Base-by-base conservation (phyloP, 2,797 vertebrate genomes). In the Myotis myotis region DNA sequence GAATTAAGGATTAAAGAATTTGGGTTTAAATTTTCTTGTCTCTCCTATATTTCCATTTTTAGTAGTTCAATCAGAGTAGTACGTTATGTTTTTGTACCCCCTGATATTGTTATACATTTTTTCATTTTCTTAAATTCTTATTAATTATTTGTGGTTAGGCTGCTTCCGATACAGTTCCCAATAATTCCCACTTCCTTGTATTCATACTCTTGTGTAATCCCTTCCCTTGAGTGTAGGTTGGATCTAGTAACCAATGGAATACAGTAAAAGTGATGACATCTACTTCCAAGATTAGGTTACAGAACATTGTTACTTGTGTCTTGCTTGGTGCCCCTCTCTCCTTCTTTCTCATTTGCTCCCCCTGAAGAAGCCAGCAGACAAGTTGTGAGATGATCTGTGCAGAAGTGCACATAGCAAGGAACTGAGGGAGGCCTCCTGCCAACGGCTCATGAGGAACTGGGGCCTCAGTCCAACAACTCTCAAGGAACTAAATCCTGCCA, bases 101-200 rank as follows among this genome's bases (percentile, higher is more conserved):
- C 28, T 49, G 55, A 17, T 85, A 94, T 7, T 76, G 28, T 30
- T 82, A 88, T 7, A 9, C 19, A 82, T 85, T 87, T 87, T 89
- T 17, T 55, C 60, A 83, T 84, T 97, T 78, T 93, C 75, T 55
- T 88, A 85, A 49, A 53, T 89, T 93, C 57, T 72, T 71, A 55
- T 53, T 76, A 68, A 79, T 88, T 85, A 86, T 93, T 94, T 93
- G 51, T 89, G 57, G 23, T 83, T 83, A 92, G 75, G 41, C 64
- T 70, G 51, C 20, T 38, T 95, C 19, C 64, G 20, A 93, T 57
- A 74, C 6, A 44, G 38, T 51, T 95, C 30, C 13, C 86, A 95
- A 13, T 82, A 44, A 28, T 74, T 20, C 30, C 38, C 1, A 38
- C 49, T 15, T 89, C 30, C 17, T 55, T 28, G 22, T 36, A 60